phyloP scores from a whole-genome alignment of 2,797 vertebrate species.

The Artibeus lituratus region DNA sequence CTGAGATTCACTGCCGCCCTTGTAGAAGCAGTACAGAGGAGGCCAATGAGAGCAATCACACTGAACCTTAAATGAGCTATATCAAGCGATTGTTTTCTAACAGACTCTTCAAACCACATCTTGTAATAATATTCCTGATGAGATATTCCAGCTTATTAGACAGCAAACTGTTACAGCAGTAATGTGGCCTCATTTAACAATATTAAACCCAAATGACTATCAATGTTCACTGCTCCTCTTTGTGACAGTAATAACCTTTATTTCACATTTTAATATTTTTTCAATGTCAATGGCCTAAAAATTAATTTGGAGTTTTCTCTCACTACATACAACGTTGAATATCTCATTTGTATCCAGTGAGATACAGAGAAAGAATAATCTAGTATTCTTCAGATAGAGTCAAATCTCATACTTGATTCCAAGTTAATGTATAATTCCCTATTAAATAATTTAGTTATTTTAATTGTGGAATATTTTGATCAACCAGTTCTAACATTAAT shows the following conservation, averaged over 20 bases:
- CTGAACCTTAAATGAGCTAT: conserved; percentile 49
- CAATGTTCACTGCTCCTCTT: conserved; percentile 8
- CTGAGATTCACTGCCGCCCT: not conserved
- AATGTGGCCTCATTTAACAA: conserved; percentile 58
- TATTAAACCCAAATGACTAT: conserved; percentile 59
- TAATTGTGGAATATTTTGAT: not conserved
- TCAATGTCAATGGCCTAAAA: conserved; percentile 2
- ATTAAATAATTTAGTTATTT: not conserved
- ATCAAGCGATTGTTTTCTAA: conserved; percentile 53
- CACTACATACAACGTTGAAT: not conserved
- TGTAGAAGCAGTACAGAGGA: not conserved
- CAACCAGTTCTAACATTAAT: not conserved
- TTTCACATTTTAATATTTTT: conserved; percentile 55
- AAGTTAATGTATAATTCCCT: not conserved
- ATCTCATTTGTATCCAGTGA: not conserved
- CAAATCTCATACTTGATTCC: not conserved
- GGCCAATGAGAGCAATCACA: conserved; percentile 44
- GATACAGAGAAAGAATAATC: not conserved
- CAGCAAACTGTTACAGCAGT: conserved; percentile 44
- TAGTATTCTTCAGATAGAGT: not conserved
- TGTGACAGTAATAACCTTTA: conserved; percentile 59
- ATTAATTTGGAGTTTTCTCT: not conserved
- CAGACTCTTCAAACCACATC: conserved; percentile 48
- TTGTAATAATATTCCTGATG: conserved; percentile 64
- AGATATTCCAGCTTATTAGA: conserved; percentile 69